Evolutionary conservation across 2,888 invertebrate species (phyloP).

Genomic region (Halictus quadricinctus): DNA sequence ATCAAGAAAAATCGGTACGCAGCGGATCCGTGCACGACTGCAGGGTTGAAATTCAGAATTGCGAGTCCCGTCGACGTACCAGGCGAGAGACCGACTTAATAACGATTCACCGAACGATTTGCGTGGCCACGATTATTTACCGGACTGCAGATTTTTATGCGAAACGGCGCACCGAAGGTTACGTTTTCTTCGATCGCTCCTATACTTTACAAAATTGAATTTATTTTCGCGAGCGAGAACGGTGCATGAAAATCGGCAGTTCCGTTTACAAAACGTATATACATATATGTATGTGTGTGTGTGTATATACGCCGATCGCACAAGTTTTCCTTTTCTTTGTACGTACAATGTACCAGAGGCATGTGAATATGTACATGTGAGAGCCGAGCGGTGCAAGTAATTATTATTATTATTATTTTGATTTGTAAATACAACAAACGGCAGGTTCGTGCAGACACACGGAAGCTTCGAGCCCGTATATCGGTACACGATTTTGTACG

Average conservation of each 20-base stretch:
- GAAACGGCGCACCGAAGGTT: background rate
- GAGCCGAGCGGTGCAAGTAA: conserved; percentile 53
- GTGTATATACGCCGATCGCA: conserved; percentile 62
- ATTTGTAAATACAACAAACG: conserved; percentile 64
- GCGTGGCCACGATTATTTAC: conserved; percentile 22
- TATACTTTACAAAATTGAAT: background rate
- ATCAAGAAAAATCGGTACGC: background rate
- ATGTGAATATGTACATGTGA: conserved; percentile 58
- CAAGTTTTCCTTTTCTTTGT: conserved; percentile 64
- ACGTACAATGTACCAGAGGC: conserved; percentile 46
- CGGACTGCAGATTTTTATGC: conserved; percentile 10
- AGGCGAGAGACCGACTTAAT: background rate
- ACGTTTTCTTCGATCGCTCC: background rate
- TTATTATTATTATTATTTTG: conserved; percentile 45
- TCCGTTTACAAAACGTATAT: conserved; percentile 16
- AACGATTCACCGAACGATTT: background rate
- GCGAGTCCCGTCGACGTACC: background rate
- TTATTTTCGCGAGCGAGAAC: background rate
- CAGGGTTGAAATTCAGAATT: background rate
- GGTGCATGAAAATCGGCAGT: background rate
- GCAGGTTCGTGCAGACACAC: conserved; percentile 39
- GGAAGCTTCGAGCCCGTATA: conserved; percentile 18
- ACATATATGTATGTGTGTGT: conserved; percentile 31
- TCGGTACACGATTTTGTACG: background rate
- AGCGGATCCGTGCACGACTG: background rate